phyloP scores from a whole-genome alignment of 1,140 invertebrate species.

The Hyphantria cunea region DNA sequence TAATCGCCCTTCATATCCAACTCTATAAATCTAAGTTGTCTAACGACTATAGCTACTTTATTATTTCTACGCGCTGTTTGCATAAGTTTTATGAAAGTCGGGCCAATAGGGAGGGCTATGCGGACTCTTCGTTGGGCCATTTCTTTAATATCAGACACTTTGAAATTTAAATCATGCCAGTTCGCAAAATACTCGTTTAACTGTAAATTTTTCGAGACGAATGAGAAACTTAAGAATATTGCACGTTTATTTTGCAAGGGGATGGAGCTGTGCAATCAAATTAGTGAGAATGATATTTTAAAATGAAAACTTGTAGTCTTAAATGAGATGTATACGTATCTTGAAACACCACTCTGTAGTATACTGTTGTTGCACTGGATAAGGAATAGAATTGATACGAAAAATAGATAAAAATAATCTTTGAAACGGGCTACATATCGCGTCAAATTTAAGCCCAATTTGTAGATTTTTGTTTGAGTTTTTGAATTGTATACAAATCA shows the following conservation, averaged over 20 bases:
- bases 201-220: neutral
- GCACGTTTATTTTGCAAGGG: conserved; percentile 1
- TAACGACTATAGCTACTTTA: conserved; percentile 28
- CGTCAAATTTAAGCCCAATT: no score
- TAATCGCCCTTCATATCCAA: neutral
- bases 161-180: conserved; percentile 26
- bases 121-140: conserved; percentile 20
- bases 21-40: conserved; percentile 3
- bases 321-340: no score
- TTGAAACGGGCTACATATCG: no score
- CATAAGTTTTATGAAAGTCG: conserved; percentile 34
- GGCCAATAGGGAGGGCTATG: conserved; percentile 21
- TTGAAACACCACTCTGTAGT: no score
- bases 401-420: no score
- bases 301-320: neutral
- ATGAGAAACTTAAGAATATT: neutral
- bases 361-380: no score
- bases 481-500: no score
- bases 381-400: no score
- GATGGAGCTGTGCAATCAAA: neutral
- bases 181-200: neutral
- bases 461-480: no score
- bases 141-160: conserved; percentile 31
- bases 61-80: conserved; percentile 33
- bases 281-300: neutral